Conservation (phyloP, 2,113 vertebrate genomes). For the Galemys pyrenaicus region DNA sequence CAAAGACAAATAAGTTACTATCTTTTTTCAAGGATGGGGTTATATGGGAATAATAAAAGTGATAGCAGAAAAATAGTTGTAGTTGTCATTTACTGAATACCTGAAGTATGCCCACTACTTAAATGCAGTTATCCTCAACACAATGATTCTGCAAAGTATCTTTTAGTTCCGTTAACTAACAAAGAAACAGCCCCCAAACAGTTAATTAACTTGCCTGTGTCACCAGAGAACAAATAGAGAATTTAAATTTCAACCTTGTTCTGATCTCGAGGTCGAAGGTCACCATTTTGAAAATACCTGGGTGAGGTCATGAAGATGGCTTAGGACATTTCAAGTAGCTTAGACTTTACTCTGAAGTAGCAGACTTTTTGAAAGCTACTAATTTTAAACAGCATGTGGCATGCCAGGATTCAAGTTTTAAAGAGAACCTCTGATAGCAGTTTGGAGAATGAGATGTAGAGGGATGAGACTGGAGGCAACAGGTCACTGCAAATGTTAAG, state of each 20-base stretch:
- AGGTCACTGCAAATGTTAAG: neutral
- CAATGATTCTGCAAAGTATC: neutral
- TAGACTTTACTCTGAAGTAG: constrained; percentile 37
- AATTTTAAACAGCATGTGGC: neutral
- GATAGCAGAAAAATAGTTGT: neutral
- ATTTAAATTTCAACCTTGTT: constrained; percentile 2
- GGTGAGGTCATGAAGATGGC: neutral
- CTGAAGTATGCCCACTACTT: neutral
- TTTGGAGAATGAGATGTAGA: neutral
- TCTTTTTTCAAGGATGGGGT: neutral
- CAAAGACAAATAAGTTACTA: neutral
- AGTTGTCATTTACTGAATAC: neutral
- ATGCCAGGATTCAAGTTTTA: neutral
- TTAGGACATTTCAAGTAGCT: constrained; percentile 31
- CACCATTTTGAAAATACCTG: constrained; percentile 35
- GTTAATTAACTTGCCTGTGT: neutral
- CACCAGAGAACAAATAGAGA: constrained; percentile 24
- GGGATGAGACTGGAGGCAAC: neutral
- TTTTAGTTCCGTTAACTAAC: neutral
- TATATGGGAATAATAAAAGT: constrained; percentile 14
- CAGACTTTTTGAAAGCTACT: neutral
- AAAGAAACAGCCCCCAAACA: neutral
- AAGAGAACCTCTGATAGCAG: neutral
- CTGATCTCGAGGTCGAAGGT: neutral
- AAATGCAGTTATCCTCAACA: neutral